phyloP scores from a whole-genome alignment of 2,113 vertebrate species.

The Notothenia coriiceps region DNA sequence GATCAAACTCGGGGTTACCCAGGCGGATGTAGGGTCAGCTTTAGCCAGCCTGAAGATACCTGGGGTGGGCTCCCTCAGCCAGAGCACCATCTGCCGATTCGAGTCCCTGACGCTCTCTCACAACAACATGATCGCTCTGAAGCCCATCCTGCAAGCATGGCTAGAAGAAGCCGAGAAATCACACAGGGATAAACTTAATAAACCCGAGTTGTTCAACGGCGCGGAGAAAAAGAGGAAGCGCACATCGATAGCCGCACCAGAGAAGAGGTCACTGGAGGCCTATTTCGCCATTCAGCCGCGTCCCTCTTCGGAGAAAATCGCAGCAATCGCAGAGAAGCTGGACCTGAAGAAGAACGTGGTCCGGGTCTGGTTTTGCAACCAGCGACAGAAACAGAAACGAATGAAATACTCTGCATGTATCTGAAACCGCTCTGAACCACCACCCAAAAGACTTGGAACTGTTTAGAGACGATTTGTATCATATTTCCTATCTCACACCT shows the following conservation, averaged over 20 bases:
- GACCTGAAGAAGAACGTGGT: conserved; percentile 99
- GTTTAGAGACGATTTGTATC: conserved; percentile 84
- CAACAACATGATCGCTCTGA: conserved; percentile 99
- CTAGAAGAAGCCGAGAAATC: conserved; percentile 98
- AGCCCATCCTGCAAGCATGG: conserved; percentile 98
- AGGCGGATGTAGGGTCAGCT: conserved; percentile 96
- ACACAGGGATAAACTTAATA: conserved; percentile 97
- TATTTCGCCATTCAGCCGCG: conserved; percentile 98
- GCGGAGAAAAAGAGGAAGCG: conserved; percentile 97
- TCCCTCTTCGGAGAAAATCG: conserved; percentile 98
- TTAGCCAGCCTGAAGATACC: conserved; percentile 99
- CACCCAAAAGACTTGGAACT: conserved; percentile 78
- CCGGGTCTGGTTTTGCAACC: conserved; percentile 99
- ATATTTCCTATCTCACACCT: conserved; percentile 83
- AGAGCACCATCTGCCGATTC: conserved; percentile 99
- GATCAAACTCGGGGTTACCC: conserved; percentile 98
- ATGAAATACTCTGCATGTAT: conserved; percentile 99
- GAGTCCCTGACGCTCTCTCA: conserved; percentile 98
- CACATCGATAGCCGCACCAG: conserved; percentile 96
- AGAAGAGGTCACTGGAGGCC: conserved; percentile 97
- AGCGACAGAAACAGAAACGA: conserved; percentile 99
- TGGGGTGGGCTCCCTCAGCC: conserved; percentile 97
- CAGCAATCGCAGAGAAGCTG: conserved; percentile 97
- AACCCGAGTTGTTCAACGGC: conserved; percentile 97
- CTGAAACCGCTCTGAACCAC: conserved; percentile 55